Evolutionary conservation across 2,888 invertebrate genomes (phyloP).

Genomic region (Keiferia lycopersicella): DNA sequence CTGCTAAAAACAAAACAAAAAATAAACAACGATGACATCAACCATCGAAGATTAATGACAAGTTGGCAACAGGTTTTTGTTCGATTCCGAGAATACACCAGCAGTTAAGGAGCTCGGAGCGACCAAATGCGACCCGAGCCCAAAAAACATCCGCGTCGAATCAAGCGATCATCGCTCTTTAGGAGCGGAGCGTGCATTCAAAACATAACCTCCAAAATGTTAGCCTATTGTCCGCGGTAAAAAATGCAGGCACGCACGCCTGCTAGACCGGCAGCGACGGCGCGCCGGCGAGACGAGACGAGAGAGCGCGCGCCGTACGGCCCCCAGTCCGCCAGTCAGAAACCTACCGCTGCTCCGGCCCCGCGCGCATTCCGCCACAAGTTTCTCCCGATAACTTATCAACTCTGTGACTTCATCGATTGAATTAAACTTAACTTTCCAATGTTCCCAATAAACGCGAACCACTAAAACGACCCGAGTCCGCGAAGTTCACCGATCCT

Average conservation of each 20-base stretch:
- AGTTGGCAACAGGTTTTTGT: slow-evolving; percentile 4
- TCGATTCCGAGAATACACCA: not conserved
- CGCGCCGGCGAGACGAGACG: slow-evolving; percentile 19
- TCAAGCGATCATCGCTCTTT: slow-evolving; percentile 24
- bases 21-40: slow-evolving; percentile 1
- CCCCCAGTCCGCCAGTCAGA: slow-evolving; percentile 53
- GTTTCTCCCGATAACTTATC: slow-evolving; percentile 71
- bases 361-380: slow-evolving; percentile 46
- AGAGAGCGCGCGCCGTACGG: slow-evolving; percentile 18
- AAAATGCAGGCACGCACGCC: slow-evolving; percentile 62
- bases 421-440: slow-evolving; percentile 48
- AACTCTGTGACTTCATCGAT: slow-evolving; percentile 78
- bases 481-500: slow-evolving; percentile 70
- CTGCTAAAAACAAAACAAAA: not conserved
- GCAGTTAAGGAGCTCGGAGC: not conserved
- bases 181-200: slow-evolving; percentile 44
- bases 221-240: slow-evolving; percentile 63
- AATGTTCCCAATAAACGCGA: slow-evolving; percentile 13
- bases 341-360: slow-evolving; percentile 52
- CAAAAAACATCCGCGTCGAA: slow-evolving; percentile 19
- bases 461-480: slow-evolving; percentile 40
- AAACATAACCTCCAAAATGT: slow-evolving; percentile 73
- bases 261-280: slow-evolving; percentile 30
- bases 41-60: not conserved
- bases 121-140: slow-evolving; percentile 4